These are phyloP conservation scores for Maniola jurtina DNA, from an alignment of 1,140 invertebrate species.

Conservation along the genomic window DNA sequence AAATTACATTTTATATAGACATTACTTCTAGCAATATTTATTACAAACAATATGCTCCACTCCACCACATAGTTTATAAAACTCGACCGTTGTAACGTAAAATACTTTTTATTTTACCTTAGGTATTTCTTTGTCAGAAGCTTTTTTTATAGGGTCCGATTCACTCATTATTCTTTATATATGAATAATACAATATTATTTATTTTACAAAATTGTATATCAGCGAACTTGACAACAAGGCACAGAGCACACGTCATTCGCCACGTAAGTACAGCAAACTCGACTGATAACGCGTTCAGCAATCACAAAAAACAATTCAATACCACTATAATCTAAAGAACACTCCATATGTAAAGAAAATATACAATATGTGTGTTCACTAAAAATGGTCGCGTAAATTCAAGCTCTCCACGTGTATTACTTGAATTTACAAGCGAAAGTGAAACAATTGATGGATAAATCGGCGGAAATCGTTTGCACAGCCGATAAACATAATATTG, in stretches of 20 bases:
- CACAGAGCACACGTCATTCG: conserved; percentile 45
- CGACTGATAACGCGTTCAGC: conserved; percentile 49
- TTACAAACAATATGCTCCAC: background rate
- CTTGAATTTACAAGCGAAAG: conserved; percentile 45
- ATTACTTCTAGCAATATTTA: too few species aligned
- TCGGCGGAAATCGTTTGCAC: conserved; percentile 52
- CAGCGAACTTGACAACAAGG: conserved; percentile 31
- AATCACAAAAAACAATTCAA: conserved; percentile 42
- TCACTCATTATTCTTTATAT: conserved; percentile 48
- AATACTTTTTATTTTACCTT: background rate
- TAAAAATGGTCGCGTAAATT: conserved; percentile 45
- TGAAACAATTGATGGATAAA: conserved; percentile 58
- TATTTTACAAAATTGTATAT: conserved; percentile 30
- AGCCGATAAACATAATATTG: conserved; percentile 32
- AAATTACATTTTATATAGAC: too few species aligned
- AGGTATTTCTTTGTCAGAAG: conserved; percentile 9
- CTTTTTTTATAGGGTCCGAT: conserved; percentile 41
- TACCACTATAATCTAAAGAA: conserved; percentile 42
- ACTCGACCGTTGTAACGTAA: too few species aligned
- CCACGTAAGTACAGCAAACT: conserved; percentile 58
- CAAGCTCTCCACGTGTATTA: conserved; percentile 34
- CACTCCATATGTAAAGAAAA: conserved; percentile 28
- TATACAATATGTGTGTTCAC: conserved; percentile 32
- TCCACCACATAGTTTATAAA: too few species aligned
- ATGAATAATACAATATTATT: conserved; percentile 8